phyloP scores from a whole-genome alignment of 2,888 invertebrate species.

The Epinotia bilunana region DNA sequence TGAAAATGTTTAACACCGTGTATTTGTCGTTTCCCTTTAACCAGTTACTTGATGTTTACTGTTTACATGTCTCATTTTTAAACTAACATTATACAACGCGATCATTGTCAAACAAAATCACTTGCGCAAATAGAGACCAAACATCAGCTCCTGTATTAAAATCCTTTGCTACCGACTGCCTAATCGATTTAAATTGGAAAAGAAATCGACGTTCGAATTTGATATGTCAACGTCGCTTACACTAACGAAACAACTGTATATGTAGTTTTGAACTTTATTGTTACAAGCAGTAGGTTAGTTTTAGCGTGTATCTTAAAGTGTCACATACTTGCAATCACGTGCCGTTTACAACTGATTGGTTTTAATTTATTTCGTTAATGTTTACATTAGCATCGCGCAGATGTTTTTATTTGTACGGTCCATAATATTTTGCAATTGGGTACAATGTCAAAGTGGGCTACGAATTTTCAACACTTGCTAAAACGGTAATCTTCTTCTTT shows the following conservation, averaged over 20 bases:
- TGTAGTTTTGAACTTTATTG: conserved; percentile 19
- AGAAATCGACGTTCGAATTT: conserved; percentile 72
- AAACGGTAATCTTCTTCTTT: too few species aligned
- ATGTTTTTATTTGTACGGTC: conserved; percentile 23
- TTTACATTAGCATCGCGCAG: conserved; percentile 38
- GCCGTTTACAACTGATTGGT: conserved; percentile 63
- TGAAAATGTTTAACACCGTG: neutral
- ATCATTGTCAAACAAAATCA: conserved; percentile 48
- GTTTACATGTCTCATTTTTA: neutral
- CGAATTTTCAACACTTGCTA: neutral
- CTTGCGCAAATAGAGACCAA: conserved; percentile 37
- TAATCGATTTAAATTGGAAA: conserved; percentile 78
- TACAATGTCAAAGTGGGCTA: neutral
- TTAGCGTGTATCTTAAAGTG: neutral
- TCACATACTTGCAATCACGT: conserved; percentile 31
- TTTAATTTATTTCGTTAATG: conserved; percentile 58
- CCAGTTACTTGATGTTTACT: conserved; percentile 3
- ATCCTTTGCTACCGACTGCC: conserved; percentile 51
- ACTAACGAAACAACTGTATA: conserved; percentile 49
- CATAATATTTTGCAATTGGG: conserved; percentile 1
- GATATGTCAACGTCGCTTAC: conserved; percentile 64
- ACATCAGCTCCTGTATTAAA: conserved; percentile 48
- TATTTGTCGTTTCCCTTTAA: neutral
- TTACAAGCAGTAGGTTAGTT: neutral
- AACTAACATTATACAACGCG: conserved; percentile 50